A percentile compares a stretch with the other conserved stretches of the same genome.
phyloP scores from a whole-genome alignment of 2,888 invertebrate genomes.

The Luperina testacea region DNA sequence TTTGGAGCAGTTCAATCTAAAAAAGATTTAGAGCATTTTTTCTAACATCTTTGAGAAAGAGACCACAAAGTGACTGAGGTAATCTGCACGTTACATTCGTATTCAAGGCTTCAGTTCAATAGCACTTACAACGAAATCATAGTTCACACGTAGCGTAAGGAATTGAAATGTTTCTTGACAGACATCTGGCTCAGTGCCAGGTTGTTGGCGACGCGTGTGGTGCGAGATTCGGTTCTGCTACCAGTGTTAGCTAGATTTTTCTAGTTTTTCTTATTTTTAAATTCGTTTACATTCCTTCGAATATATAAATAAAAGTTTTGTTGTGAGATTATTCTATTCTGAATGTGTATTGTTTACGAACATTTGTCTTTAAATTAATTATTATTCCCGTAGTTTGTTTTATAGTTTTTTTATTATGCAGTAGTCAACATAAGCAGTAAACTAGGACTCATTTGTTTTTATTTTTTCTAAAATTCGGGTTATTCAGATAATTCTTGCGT shows the following conservation, averaged over 20 bases:
- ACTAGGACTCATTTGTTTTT: neutral
- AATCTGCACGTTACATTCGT: constrained; percentile 24
- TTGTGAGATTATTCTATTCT: constrained; percentile 7
- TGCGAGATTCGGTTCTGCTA: constrained; percentile 69
- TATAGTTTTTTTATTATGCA: neutral
- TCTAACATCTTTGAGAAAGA: constrained; percentile 3
- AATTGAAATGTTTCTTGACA: constrained; percentile 71
- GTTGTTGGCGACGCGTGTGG: constrained; percentile 70
- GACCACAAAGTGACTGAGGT: constrained; percentile 22
- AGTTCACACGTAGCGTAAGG: constrained; percentile 61
- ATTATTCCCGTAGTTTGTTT: neutral
- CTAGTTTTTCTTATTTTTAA: constrained; percentile 42
- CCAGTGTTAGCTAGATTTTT: constrained; percentile 65
- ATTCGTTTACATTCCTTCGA: constrained; percentile 25
- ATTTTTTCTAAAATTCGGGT: neutral
- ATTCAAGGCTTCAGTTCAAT: constrained; percentile 48
- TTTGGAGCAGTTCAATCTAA: constrained; percentile 27
- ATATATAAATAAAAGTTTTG: constrained; percentile 27
- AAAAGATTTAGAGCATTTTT: constrained; percentile 29
- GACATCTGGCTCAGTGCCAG: constrained; percentile 72
- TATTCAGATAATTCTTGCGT: neutral
- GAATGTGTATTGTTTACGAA: constrained; percentile 15
- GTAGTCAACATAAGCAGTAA: neutral
- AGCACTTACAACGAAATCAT: constrained; percentile 50
- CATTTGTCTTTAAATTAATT: neutral